Base-by-base conservation (phyloP, 2,113 vertebrate species). In the Terrapene triunguis region DNA sequence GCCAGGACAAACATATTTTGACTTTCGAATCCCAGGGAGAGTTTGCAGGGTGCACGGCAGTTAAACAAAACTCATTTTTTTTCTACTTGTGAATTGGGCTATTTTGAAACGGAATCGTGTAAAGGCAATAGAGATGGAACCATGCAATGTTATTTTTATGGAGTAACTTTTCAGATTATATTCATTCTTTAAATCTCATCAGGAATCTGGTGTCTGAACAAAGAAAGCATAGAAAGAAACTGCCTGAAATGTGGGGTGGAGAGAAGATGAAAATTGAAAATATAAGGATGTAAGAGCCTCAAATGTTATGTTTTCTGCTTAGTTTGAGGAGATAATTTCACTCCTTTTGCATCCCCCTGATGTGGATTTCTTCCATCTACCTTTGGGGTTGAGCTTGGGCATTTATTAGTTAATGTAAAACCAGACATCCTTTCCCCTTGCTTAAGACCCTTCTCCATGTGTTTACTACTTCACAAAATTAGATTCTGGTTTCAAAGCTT, bases 371-470 rank as follows among this genome's bases (percentile, higher is more conserved):
- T 94, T 87, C 47, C 79, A 92, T 38, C 24, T 62, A 32, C 0
- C 0, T 80, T 59, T 93, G 24, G 42, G 17, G 44, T 86, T 1
- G 4, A 87, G 8, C 11, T 90, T 84, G 38, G 21, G 29, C 54
- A 19, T 88, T 80, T 89, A 80, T 24, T 29, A 29, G 12, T 38
- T 93, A 51, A 51, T 79, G 1, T 32, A 69, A 87, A 85, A 10
- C 29, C 0, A 65, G 2, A 27, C n/a, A 47, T 47, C 21, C 78
- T 14, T 4, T 5, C 17, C n/a, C 0, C 1, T 53, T 2, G 9
- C 47, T 89, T 54, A 85, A 89, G 6, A n/a, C 12, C 44, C 2
- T 29, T 94, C 96, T 79, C 78, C 48, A 2, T 80, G 25, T 10
- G 3, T 89, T 94, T 78, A n/a, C 44, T 92, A 14, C 55, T n/a